phyloP scores from a whole-genome alignment of 2,797 vertebrate species.

The Heteromormyrus szaboi region DNA sequence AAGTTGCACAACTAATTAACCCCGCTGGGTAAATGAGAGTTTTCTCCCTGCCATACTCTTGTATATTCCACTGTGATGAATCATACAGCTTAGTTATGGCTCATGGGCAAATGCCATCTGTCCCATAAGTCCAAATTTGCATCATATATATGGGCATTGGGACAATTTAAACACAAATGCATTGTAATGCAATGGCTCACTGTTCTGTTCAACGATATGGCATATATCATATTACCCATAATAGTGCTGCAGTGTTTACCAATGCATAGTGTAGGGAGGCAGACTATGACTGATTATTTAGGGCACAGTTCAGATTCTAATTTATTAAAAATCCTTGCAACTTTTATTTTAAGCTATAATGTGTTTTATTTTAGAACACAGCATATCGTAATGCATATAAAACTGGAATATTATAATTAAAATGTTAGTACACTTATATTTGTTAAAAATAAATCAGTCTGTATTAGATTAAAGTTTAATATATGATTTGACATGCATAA shows the following conservation, averaged over 20 bases:
- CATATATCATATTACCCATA: neutral
- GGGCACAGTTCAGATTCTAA: neutral
- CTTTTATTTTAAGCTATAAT: neutral
- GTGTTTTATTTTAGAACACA: neutral
- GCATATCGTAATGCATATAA: neutral
- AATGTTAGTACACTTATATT: neutral
- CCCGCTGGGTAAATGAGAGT: slow-evolving; percentile 22
- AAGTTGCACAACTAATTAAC: slow-evolving; percentile 23
- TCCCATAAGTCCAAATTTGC: slow-evolving; percentile 10
- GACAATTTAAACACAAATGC: neutral
- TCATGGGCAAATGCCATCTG: slow-evolving; percentile 17
- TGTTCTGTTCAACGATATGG: neutral
- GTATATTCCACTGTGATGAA: slow-evolving; percentile 8
- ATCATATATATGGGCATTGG: neutral
- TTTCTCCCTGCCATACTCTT: slow-evolving; percentile 5
- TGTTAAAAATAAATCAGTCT: neutral
- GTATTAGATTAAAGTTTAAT: neutral
- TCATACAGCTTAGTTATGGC: slow-evolving; percentile 13
- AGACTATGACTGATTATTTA: neutral
- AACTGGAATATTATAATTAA: neutral
- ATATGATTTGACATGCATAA: neutral
- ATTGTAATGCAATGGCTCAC: neutral
- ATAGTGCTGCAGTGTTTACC: neutral
- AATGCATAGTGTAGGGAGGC: neutral
- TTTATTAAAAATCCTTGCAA: neutral